Evolutionary conservation across 2,888 invertebrate species (phyloP), one percentile per base, ranked within the genome.

Genomic region (Xestia sexstrigata): DNA sequence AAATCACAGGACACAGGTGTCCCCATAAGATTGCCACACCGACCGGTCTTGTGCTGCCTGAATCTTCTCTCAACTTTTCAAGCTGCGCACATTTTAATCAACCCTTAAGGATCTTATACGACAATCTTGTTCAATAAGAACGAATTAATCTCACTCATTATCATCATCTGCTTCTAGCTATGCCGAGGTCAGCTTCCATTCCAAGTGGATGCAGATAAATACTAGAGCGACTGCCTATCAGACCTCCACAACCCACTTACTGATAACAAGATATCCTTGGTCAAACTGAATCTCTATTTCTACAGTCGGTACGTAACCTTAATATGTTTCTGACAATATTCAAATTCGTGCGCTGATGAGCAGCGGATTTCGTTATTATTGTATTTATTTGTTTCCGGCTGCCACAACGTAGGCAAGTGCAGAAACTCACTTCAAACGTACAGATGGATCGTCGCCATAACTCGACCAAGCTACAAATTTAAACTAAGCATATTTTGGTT

Each of bases 261-360:
- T 49, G 7, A 6, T 52, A 52, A 9, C 52, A 9, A 7, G n/a
- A n/a, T 55, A n/a, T 55, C n/a, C 52, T n/a, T 58, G 58, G 26
- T 58, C 15, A 26, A 26, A 58, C 26, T 39, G 20, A 26, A 39
- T 72, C 45, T 72, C 26, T 39, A 23, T 73, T 15, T 47, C 6
- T 7, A 72, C 7, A 11, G 4, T 26, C 7, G 20, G 26, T n/a
- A 67, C 63, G 66, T 67, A 84, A 70, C 26, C 83, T 68, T 73
- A 76, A 60, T 74, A 74, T 83, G 76, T 77, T 76, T 70, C 47
- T 47, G 15, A 63, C 26, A 26, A 39, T 58, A 60, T 49, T 1
- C 26, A 62, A 11, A 23, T 35, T 79, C 26, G 67, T 63, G 73
- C 60, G 42, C 42, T 70, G 60, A 65, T 67, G 63, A 74, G n/a